These are phyloP conservation scores for Esperia sulphurella DNA, from an alignment of 2,888 invertebrate species.

Conservation along the genomic window DNA sequence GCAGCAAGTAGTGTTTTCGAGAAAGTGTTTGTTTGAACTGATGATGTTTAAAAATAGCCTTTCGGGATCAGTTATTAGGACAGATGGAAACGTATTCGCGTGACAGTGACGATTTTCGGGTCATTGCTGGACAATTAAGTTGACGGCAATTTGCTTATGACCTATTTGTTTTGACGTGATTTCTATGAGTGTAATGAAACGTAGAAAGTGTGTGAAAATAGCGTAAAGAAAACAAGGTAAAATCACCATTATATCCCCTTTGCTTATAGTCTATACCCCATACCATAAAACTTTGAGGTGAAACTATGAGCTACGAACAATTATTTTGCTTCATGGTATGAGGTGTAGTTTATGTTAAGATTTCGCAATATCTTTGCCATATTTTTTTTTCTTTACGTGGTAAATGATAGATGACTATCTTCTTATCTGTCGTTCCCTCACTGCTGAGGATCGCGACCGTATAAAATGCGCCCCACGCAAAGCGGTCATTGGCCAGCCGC, in stretches of 20 bases:
- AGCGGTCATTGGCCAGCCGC: too few species aligned
- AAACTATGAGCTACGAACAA: too few species aligned
- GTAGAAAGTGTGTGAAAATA: conserved; percentile 29
- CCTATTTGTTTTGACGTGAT: conserved; percentile 18
- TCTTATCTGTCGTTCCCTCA: too few species aligned
- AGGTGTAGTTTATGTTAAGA: background rate
- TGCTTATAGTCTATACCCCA: background rate
- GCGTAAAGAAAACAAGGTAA: conserved; percentile 1
- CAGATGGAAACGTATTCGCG: conserved; percentile 29
- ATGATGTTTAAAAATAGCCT: conserved; percentile 60
- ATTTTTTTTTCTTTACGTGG: too few species aligned
- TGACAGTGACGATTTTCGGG: conserved; percentile 21
- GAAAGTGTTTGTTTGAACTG: conserved; percentile 10
- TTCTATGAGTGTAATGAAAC: conserved; percentile 36
- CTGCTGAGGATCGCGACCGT: too few species aligned
- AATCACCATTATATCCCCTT: background rate
- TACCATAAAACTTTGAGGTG: too few species aligned
- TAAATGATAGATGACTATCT: too few species aligned
- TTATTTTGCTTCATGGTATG: too few species aligned
- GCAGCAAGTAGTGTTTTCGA: background rate
- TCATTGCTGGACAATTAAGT: conserved; percentile 20
- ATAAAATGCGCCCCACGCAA: too few species aligned
- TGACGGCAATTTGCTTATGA: conserved; percentile 16
- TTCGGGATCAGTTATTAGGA: conserved; percentile 23
- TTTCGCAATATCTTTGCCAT: too few species aligned